Evolutionary conservation across 2,113 vertebrate genomes (phyloP), one percentile per base, ranked within the genome.

Genomic region (Rhinogobius similis): DNA sequence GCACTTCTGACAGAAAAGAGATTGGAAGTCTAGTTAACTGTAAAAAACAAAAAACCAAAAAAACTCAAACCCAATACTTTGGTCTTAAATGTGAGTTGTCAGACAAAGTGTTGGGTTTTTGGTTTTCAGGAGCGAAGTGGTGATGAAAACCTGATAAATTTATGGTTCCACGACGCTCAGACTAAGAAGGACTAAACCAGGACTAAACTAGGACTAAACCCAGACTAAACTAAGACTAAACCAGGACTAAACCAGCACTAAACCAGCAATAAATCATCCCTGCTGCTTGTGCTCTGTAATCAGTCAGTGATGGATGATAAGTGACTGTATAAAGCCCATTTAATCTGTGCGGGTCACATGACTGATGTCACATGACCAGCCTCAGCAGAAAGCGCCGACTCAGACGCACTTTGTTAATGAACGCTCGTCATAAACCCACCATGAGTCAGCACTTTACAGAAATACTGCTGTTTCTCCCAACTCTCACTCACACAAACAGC

Each of bases 371-470:
- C 52, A 55, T 55, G 52, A 55, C 52, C 52, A 12, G 23, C 13
- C 23, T 55, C 23, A 26, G 52, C 52, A 55, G 52, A 55, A 55
- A 55, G 23, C 52, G 52, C 52, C 52, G 52, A 55, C 52, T 55
- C 52, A 55, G 52, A 55, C 4, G 21, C 52, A 55, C 52, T 55
- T 55, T 55, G 52, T 55, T 55, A 55, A 55, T 55, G 52, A 55
- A 55, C 21, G 23, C 52, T 55, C 23, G 52, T 55, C 52, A 55
- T 55, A 55, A 52, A 55, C 52, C 12, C 11, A 24, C 4, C 24
- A 26, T 55, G 52, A 55, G 11, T 55, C 52, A 55, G 52, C 52
- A 26, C 52, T 55, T 55, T 55, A 24, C 21, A 24, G 4, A 26
- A 55, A 55, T 55, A 55, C 52, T 55, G 52, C 52, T 13, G 52